Conservation (phyloP, 2,113 vertebrate genomes). For the Plestiodon gilberti region DNA sequence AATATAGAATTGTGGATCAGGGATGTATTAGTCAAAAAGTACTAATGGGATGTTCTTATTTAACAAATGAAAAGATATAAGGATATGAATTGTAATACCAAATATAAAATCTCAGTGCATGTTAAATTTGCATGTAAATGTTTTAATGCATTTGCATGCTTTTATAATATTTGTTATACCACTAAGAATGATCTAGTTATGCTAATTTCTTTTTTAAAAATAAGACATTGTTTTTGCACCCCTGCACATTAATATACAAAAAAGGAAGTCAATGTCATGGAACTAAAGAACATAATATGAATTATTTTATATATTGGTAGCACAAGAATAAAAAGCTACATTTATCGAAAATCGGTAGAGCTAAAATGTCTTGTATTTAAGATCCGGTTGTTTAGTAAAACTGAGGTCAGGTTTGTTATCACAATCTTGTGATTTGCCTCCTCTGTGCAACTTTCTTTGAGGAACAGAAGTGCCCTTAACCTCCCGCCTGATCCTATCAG, state of each 20-base stretch:
- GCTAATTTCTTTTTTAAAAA: background rate
- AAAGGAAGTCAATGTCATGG: background rate
- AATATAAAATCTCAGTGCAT: constrained; percentile 16
- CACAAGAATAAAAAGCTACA: background rate
- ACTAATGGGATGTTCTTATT: constrained; percentile 13
- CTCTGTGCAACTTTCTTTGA: background rate
- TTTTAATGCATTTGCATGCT: background rate
- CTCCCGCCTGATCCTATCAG: background rate
- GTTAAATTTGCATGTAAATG: constrained; percentile 17
- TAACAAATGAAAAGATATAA: background rate
- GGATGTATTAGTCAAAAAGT: background rate
- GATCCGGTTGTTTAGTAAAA: constrained; percentile 25
- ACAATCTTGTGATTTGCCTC: constrained; percentile 12
- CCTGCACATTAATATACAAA: constrained; percentile 4
- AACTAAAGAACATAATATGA: background rate
- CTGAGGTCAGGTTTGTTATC: constrained; percentile 13
- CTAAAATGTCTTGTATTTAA: constrained; percentile 19
- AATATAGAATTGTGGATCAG: background rate
- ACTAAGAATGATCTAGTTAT: background rate
- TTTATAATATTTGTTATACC: background rate
- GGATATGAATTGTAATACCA: constrained; percentile 7
- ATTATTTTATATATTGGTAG: constrained; percentile 37
- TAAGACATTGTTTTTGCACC: background rate
- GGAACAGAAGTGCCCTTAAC: background rate
- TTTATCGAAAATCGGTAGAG: constrained; percentile 27